Percentiles rank a stretch among this genome's conserved stretches.
Evolutionary conservation across 2,888 invertebrate genomes (phyloP).

Genomic region (Papilio demoleus): DNA sequence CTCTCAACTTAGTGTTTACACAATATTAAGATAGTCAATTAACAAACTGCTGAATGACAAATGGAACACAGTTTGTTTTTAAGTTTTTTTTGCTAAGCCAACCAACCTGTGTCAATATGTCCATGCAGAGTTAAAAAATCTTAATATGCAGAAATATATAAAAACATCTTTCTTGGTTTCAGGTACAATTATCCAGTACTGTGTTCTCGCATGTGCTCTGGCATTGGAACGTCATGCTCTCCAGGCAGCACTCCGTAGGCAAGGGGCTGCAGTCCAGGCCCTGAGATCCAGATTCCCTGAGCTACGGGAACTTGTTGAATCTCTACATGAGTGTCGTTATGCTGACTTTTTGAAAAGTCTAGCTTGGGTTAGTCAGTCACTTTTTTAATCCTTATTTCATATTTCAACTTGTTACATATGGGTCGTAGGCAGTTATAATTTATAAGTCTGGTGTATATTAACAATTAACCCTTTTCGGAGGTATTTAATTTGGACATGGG

Average conservation of each 20-base stretch:
- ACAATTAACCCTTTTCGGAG: too few species aligned
- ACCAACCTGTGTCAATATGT: too few species aligned
- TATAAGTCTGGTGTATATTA: too few species aligned
- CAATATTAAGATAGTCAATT: too few species aligned
- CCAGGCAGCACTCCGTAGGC: slow-evolving; percentile 80
- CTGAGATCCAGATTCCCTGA: slow-evolving; percentile 87
- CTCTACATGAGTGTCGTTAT: slow-evolving; percentile 96
- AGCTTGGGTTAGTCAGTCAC: slow-evolving; percentile 72
- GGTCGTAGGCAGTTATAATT: too few species aligned
- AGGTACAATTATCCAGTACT: slow-evolving; percentile 84
- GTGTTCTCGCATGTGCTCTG: slow-evolving; percentile 82
- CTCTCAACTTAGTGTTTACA: too few species aligned
- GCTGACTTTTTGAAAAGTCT: slow-evolving; percentile 90
- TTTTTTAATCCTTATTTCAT: background rate
- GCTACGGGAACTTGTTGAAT: slow-evolving; percentile 86
- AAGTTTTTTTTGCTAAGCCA: too few species aligned
- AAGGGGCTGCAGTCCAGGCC: slow-evolving; percentile 89
- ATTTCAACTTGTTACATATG: background rate
- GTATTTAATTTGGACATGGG: too few species aligned
- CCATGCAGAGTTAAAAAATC: too few species aligned
- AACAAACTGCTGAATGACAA: too few species aligned
- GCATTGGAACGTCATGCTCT: slow-evolving; percentile 82
- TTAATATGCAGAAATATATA: too few species aligned
- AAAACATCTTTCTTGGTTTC: slow-evolving; percentile 62
- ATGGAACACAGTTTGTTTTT: too few species aligned